Evolutionary conservation across 2,888 invertebrate genomes (phyloP), one percentile per base, ranked within the genome.

Genomic region (Xanthia togata): DNA sequence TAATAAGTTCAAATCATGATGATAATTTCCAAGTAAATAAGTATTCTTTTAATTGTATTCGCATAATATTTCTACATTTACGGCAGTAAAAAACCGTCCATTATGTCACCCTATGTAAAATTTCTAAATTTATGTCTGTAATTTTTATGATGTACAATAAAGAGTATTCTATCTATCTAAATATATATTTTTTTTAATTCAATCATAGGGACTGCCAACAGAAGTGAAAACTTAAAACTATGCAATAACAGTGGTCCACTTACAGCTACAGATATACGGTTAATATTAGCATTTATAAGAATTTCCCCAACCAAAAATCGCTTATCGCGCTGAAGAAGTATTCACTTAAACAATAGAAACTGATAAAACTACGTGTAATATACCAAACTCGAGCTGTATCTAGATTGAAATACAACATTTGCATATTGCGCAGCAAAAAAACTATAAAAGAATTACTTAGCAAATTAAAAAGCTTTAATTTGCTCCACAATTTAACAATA

Each of bases 401-500:
- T 35, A 55, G 1, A 53, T 23, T 9, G 5, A 9, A n/a, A 17
- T 35, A 55, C 1, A 20, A 23, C 14, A 62, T 20, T 23, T 8
- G 31, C n/a, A 69, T 20, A 0, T 23, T 1, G 31, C 20, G 14
- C 20, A 14, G 1, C 50, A 63, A 55, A 60, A 65, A 53, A 60
- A 63, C n/a, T 31, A 55, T 35, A 65, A 72, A 76, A 77, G 55
- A 77, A 80, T 74, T 82, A 87, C 73, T 86, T 79, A 74, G 38
- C 74, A 83, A 82, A 86, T 79, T 77, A 74, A 87, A 79, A 83
- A 72, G 76, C 74, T 89, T 84, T 74, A 81, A 84, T 85, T 86
- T 69, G 64, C 83, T 74, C 86, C 81, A 84, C 79, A 85, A 87
- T 89, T 88, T 87, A 86, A 85, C 87, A 85, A 87, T 86, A 79